Base-by-base conservation (phyloP, 1,140 invertebrate genomes). In the Lethocerus indicus region DNA sequence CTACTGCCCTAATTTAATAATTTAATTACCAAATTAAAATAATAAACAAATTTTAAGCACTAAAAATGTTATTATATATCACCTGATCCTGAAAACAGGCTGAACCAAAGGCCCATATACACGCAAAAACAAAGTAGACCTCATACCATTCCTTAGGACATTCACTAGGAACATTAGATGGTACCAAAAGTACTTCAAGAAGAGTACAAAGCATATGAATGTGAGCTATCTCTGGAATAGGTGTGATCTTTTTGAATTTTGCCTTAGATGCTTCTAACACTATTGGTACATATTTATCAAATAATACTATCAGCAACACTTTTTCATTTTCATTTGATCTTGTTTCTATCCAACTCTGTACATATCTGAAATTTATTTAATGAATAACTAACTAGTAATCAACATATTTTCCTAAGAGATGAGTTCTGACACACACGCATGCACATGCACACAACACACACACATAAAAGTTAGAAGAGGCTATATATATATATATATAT, bases 101-200 rank as follows among this genome's bases (percentile, higher is more conserved):
- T 0, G 90, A 89, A 18, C 92, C 92, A 63, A 95, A 96, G 1
- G 89, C 86, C 92, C 92, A 97, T 20, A 95, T 76, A 49, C 77
- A 76, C 5, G 79, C 80, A 64, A 95, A 96, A 1, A 83, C 87
- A 67, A 96, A 97, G 61, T 94, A 92, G 4, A 83, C 75, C 67
- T 97, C 92, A 58, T 90, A 53, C 81, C 80, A 84, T 63, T 95
- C 91, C 60, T 89, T 93, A 0, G 87, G 83, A 60, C 82, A 87
- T 54, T 95, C 89, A 1, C 69, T 67, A 0, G 89, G 84, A 2
- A 88, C 72, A 61, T 87, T 83, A 47, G 80, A 72, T 26, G 79
- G 79, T 13, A 78, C 84, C 3, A 95, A 63, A 27, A 95, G 75
- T 57, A 81, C 87, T 59, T 95, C 89, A 2, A 97, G 70, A 40